Percentiles rank a stretch among this genome's conserved stretches.
Evolutionary conservation across 2,888 invertebrate genomes (phyloP).

Genomic region (Aproaerema taeniolella): DNA sequence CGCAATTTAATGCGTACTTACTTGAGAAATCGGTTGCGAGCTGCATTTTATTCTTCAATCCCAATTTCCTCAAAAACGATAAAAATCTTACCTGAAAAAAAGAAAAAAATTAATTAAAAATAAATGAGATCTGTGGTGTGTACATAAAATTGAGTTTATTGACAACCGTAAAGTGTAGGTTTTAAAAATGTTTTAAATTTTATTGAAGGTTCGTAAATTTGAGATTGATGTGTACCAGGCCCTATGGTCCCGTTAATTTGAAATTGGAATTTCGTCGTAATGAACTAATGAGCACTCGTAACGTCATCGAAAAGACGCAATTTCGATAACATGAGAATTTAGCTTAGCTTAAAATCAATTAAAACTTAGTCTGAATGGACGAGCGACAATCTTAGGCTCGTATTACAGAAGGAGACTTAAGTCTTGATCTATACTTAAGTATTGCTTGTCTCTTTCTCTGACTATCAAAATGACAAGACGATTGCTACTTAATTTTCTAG

Average conservation of each 20-base stretch:
- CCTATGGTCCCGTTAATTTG: conserved; percentile 19
- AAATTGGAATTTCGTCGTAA: too few relatives aligned
- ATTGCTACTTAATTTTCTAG: too few relatives aligned
- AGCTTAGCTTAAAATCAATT: too few relatives aligned
- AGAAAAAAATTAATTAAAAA: conserved; percentile 35
- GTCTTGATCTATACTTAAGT: too few relatives aligned
- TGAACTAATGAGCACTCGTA: conserved; percentile 8
- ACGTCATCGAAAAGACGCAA: too few relatives aligned
- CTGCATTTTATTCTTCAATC: conserved; percentile 2
- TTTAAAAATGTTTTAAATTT: conserved; percentile 29
- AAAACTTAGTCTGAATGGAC: too few relatives aligned
- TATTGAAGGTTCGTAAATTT: conserved; percentile 32
- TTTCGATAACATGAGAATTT: conserved; percentile 4
- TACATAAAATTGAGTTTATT: conserved; percentile 33
- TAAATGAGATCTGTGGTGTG: conserved; percentile 23
- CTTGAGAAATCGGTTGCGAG: too few relatives aligned
- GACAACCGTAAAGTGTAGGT: conserved; percentile 22
- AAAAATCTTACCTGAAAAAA: conserved; percentile 44
- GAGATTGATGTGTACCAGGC: conserved; percentile 18
- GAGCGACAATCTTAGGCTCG: too few relatives aligned
- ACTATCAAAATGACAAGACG: too few relatives aligned
- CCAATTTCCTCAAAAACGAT: conserved; percentile 19
- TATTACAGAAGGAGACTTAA: too few relatives aligned
- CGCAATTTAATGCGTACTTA: too few relatives aligned
- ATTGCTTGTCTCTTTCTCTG: too few relatives aligned